phyloP scores from a whole-genome alignment of 2,113 vertebrate genomes.

The Oncorhynchus mykiss region DNA sequence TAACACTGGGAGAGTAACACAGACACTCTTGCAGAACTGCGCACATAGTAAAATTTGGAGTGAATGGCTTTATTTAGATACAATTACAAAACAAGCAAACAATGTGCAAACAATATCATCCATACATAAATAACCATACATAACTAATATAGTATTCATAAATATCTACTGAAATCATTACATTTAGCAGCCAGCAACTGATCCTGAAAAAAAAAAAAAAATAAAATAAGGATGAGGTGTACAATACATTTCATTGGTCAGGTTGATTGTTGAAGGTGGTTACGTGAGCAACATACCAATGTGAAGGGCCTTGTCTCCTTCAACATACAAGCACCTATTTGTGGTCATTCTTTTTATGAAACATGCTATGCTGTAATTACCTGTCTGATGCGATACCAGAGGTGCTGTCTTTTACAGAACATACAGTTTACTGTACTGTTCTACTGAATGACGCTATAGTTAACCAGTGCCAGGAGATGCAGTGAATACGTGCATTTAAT shows the following conservation, averaged over 20 bases:
- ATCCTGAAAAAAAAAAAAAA: background rate
- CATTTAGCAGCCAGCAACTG: conserved; percentile 42
- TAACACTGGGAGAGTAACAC: background rate
- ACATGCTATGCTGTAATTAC: background rate
- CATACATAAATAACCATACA: conserved; percentile 23
- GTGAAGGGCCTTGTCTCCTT: background rate
- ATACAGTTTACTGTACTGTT: background rate
- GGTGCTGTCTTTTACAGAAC: background rate
- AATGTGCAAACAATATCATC: conserved; percentile 45
- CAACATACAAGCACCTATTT: background rate
- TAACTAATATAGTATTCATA: conserved; percentile 34
- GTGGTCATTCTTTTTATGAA: background rate
- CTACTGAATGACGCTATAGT: background rate
- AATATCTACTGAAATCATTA: conserved; percentile 46
- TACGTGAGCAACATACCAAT: background rate
- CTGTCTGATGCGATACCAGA: background rate
- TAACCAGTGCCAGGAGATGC: background rate
- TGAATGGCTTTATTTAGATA: conserved; percentile 57
- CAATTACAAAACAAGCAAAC: conserved; percentile 56
- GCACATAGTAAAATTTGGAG: conserved; percentile 15
- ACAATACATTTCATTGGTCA: conserved; percentile 61
- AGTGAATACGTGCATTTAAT: background rate
- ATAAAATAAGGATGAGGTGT: conserved; percentile 36
- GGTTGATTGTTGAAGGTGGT: conserved; percentile 21
- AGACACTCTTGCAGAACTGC: background rate